Percentiles rank a stretch among this genome's conserved stretches.
Evolutionary conservation across 2,797 vertebrate genomes (phyloP).

Genomic region (Coccyzus lansbergi): DNA sequence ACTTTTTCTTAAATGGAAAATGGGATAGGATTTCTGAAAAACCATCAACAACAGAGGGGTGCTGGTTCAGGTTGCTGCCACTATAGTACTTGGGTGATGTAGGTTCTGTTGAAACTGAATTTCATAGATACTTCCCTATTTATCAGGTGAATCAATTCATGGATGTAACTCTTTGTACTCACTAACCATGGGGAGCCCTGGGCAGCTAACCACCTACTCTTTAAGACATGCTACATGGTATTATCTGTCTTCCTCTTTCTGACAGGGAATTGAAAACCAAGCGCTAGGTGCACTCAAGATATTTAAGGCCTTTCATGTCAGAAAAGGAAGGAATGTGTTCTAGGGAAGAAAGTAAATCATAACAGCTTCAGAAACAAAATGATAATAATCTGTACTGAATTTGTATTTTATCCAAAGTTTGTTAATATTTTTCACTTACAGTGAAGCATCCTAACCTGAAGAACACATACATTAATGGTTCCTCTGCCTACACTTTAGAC

Average conservation of each 20-base stretch:
- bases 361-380: background rate
- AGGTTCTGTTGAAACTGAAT: background rate
- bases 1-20: background rate
- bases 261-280: background rate
- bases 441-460: background rate
- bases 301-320: background rate
- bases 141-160: background rate
- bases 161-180: background rate
- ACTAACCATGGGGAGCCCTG: background rate
- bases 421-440: background rate
- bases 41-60: background rate
- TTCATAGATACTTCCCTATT: background rate
- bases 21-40: background rate
- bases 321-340: background rate
- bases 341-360: background rate
- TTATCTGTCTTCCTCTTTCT: background rate
- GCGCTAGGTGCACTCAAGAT: background rate
- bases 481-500: background rate
- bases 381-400: accelerated
- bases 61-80: background rate
- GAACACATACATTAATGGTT: background rate
- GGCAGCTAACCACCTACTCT: background rate
- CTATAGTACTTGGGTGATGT: background rate
- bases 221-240: background rate
- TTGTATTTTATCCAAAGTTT: background rate